phyloP scores from a whole-genome alignment of 2,888 invertebrate species.

The Thymelicus lineola region DNA sequence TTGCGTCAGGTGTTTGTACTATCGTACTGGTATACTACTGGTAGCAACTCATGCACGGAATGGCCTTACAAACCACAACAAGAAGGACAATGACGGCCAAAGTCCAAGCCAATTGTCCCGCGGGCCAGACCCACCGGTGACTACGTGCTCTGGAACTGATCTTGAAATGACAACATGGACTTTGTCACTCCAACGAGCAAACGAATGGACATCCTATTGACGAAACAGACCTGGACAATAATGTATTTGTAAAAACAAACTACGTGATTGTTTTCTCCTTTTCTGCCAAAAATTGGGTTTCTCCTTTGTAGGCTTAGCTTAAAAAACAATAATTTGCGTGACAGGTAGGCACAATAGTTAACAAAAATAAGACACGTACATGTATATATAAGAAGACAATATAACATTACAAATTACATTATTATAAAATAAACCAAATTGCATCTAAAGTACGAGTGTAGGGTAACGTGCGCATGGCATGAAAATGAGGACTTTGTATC shows the following conservation, averaged over 20 bases:
- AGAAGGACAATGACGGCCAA: constrained; percentile 60
- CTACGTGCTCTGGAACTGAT: constrained; percentile 37
- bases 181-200: constrained; percentile 35
- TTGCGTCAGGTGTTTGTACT: constrained; percentile 23
- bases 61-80: constrained; percentile 28
- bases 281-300: too few relatives aligned
- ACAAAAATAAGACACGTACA: too few relatives aligned
- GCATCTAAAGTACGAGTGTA: neutral
- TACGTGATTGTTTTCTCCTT: too few relatives aligned
- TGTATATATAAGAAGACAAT: too few relatives aligned
- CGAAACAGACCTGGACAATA: too few relatives aligned
- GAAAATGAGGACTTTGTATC: constrained; percentile 5
- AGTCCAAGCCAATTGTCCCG: constrained; percentile 66
- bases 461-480: neutral
- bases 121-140: constrained; percentile 35
- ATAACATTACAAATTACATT: too few relatives aligned
- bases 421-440: neutral
- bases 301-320: too few relatives aligned
- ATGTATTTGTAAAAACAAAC: too few relatives aligned
- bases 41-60: neutral
- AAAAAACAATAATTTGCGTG: too few relatives aligned
- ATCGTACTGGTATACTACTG: neutral
- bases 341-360: too few relatives aligned
- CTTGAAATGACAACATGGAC: constrained; percentile 45
- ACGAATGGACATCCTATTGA: neutral